Percentiles rank a stretch among this genome's conserved stretches.
phyloP scores from a whole-genome alignment of 2,888 invertebrate species.

The Pilophorus perplexus region DNA sequence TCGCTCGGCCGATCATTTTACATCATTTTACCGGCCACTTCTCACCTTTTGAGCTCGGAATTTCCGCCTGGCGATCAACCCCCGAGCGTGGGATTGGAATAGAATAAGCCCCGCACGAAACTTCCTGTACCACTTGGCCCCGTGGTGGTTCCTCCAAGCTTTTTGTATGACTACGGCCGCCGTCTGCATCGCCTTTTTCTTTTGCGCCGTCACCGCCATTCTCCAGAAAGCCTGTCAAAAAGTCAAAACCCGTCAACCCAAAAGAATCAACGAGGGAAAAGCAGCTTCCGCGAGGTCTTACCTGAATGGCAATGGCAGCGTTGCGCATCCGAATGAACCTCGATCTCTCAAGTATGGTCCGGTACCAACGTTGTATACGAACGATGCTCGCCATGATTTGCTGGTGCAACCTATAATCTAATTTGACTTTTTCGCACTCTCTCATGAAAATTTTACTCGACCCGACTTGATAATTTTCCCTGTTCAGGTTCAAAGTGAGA shows the following conservation, averaged over 20 bases:
- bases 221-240: constrained; percentile 62
- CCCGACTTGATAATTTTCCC: constrained; percentile 87
- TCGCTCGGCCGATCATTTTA: too few relatives aligned
- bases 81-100: constrained; percentile 73
- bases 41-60: constrained; percentile 49
- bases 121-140: constrained; percentile 65
- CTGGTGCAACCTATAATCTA: constrained; percentile 88
- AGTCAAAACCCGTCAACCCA: too few relatives aligned
- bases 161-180: constrained; percentile 72
- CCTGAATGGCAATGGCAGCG: constrained; percentile 72
- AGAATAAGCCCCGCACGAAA: constrained; percentile 60
- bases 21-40: too few relatives aligned
- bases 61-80: constrained; percentile 59
- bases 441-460: constrained; percentile 88
- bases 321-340: constrained; percentile 71
- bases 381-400: constrained; percentile 92
- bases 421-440: constrained; percentile 87
- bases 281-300: too few relatives aligned
- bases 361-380: constrained; percentile 66
- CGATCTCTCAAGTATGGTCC: constrained; percentile 53
- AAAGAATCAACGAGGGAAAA: too few relatives aligned
- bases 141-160: constrained; percentile 70
- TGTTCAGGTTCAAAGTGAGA: constrained; percentile 76
- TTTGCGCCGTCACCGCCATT: constrained; percentile 63
- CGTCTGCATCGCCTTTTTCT: constrained; percentile 56